Evolutionary conservation across 2,797 vertebrate species (phyloP), one percentile per base, ranked within the genome.

Genomic region (Microctenopoma stevenorrisi): DNA sequence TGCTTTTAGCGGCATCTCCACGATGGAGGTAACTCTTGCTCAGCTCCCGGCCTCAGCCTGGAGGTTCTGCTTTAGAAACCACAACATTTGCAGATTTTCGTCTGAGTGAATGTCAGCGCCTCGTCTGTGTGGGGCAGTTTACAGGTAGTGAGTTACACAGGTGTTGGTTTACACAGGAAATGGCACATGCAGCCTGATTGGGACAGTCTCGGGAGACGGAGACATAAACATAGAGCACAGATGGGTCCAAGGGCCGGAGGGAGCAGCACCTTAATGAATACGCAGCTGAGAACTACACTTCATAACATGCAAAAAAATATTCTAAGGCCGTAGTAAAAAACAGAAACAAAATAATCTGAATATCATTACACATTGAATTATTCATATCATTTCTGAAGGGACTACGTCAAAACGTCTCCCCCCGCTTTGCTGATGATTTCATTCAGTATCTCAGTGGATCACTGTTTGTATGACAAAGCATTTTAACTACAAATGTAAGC

Each of bases 221-320:
- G 82, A 86, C 90, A 90, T 91, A 92, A 92, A 92, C 91, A 90
- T 83, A 90, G 91, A 89, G 90, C 91, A 88, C 92, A 93, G 92
- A 93, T 93, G 92, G 91, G 92, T 90, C 91, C 91, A 88, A 76
- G 91, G 92, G 91, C 92, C 91, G 89, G 84, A 86, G 92, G 92
- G 92, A 93, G 86, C 92, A 88, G 89, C 91, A 92, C 92, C 92
- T 93, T 93, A 93, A 93, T 93, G 92, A 93, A 91, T 90, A 90
- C 89, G 88, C 92, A 93, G 92, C 92, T 93, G 92, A 93, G 91
- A 89, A 92, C 91, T 89, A 82, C 87, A 90, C 91, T 92, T 92
- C 87, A 88, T 83, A 91, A 91, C 90, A 92, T 92, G 91, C 91
- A 92, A 92, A 90, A 92, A 88, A 92, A 89, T 90, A 91, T 91